These are phyloP conservation scores for Cryptocephalus primarius DNA, from an alignment of 2,888 invertebrate genomes.

Conservation along the genomic window DNA sequence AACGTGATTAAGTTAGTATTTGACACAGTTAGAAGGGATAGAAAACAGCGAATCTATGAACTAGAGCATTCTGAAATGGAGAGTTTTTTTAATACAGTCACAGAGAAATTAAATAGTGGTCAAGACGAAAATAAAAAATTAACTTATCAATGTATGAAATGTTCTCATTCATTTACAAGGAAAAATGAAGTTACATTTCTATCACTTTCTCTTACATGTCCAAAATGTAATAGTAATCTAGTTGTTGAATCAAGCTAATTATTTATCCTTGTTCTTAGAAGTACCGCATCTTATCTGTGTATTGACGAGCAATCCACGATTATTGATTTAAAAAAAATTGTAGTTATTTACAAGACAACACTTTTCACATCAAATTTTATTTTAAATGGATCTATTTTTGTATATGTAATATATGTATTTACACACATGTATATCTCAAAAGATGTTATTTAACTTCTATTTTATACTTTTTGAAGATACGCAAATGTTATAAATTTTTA, in stretches of 20 bases:
- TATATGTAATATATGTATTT: too few relatives aligned
- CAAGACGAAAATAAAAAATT: conserved; percentile 37
- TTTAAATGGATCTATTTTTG: too few relatives aligned
- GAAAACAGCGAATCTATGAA: conserved; percentile 46
- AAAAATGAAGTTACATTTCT: conserved; percentile 29
- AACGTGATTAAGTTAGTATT: conserved; percentile 45
- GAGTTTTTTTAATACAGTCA: conserved; percentile 23
- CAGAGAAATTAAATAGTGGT: conserved; percentile 20
- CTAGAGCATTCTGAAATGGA: conserved; percentile 46
- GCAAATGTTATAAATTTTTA: too few relatives aligned
- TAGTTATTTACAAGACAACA: too few relatives aligned
- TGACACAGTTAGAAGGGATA: conserved; percentile 48
- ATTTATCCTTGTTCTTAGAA: too few relatives aligned
- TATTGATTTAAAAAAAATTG: too few relatives aligned
- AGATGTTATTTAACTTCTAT: too few relatives aligned
- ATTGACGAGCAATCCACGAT: too few relatives aligned
- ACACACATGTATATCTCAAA: too few relatives aligned
- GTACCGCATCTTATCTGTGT: too few relatives aligned
- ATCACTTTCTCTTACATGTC: conserved; percentile 35
- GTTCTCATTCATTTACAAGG: conserved; percentile 48
- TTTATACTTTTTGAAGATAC: too few relatives aligned
- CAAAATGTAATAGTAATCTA: conserved; percentile 47
- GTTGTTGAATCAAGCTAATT: conserved; percentile 36
- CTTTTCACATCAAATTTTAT: too few relatives aligned
- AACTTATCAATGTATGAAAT: conserved; percentile 50